phyloP scores from a whole-genome alignment of 1,140 invertebrate genomes.

The Orchesella cincta region DNA sequence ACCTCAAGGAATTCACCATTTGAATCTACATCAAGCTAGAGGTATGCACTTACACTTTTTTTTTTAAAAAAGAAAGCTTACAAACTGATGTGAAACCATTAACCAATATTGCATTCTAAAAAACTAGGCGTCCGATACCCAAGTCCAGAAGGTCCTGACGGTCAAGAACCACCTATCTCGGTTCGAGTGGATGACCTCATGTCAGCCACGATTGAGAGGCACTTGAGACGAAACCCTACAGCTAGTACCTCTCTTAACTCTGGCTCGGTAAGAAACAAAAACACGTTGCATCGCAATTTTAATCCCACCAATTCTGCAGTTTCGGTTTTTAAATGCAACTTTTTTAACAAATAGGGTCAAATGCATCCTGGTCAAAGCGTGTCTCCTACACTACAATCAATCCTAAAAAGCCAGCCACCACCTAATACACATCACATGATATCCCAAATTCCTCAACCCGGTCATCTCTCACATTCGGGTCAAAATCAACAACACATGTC shows the following conservation, averaged over 20 bases:
- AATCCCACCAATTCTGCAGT: too few species aligned
- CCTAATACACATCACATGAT: neutral
- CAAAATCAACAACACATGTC: neutral
- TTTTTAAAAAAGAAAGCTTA: too few species aligned
- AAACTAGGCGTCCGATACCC: constrained; percentile 37
- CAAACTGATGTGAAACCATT: too few species aligned
- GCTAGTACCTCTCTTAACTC: too few species aligned
- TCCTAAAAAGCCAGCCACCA: constrained; percentile 59
- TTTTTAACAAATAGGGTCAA: neutral
- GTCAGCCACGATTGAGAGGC: constrained; percentile 72
- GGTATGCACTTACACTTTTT: too few species aligned
- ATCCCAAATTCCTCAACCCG: constrained; percentile 19
- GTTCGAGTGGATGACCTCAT: constrained; percentile 74
- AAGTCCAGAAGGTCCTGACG: constrained; percentile 43
- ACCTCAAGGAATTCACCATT: too few species aligned
- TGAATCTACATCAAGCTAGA: too few species aligned
- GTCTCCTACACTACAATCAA: constrained; percentile 68
- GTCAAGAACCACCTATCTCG: constrained; percentile 52
- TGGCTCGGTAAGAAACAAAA: too few species aligned
- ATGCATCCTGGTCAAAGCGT: constrained; percentile 56
- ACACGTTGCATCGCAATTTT: too few species aligned
- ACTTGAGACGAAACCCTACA: constrained; percentile 66
- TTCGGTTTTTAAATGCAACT: too few species aligned
- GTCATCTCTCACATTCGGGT: neutral
- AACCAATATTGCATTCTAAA: too few species aligned